These are phyloP conservation scores for Phalera bucephala DNA, from an alignment of 2,888 invertebrate species.

Conservation along the genomic window DNA sequence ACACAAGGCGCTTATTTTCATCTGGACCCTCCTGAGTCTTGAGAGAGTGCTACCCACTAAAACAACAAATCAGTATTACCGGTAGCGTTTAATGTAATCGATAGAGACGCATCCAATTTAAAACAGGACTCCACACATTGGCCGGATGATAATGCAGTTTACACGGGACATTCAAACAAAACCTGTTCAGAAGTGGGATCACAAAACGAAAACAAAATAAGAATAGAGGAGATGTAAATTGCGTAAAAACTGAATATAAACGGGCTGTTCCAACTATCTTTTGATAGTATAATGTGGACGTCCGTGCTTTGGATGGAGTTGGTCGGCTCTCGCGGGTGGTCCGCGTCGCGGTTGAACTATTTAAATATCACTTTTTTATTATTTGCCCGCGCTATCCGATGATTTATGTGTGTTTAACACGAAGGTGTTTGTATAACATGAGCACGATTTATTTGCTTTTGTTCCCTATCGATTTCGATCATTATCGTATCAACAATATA, in stretches of 20 bases:
- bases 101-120: constrained; percentile 64
- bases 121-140: constrained; percentile 54
- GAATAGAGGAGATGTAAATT: constrained; percentile 73
- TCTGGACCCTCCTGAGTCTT: no score
- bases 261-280: constrained; percentile 50
- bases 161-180: constrained; percentile 38
- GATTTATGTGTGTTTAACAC: constrained; percentile 76
- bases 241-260: constrained; percentile 40
- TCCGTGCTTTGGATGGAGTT: constrained; percentile 61
- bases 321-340: constrained; percentile 74
- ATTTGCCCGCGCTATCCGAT: constrained; percentile 70
- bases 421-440: constrained; percentile 70
- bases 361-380: constrained; percentile 73
- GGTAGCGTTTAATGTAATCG: constrained; percentile 64
- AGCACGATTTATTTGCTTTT: constrained; percentile 70
- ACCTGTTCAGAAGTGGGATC: constrained; percentile 34
- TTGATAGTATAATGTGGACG: constrained; percentile 72
- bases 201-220: constrained; percentile 41
- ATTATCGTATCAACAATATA: no score
- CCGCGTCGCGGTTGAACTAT: constrained; percentile 60
- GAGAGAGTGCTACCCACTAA: no score
- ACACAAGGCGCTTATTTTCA: no score
- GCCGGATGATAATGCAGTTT: constrained; percentile 56
- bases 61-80: constrained; percentile 30
- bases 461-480: constrained; percentile 63